Base-by-base conservation (phyloP, 2,888 invertebrate species). In the Lobophora halterata region DNA sequence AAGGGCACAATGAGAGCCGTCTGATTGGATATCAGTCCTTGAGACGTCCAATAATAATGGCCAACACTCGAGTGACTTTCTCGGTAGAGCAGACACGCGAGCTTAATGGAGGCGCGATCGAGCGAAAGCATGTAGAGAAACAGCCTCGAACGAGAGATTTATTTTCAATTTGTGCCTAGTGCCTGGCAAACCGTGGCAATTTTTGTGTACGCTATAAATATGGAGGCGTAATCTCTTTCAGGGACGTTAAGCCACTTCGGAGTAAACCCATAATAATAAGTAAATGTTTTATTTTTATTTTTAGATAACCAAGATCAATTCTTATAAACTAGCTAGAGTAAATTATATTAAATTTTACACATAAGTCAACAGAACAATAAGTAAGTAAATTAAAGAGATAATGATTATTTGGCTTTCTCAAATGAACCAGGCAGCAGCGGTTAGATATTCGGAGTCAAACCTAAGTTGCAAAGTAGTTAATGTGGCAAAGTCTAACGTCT, bases 11-110 rank as follows among this genome's bases (percentile, higher is more conserved):
- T 33, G 40, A 49, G 46, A 34, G 49, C 28, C 43, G 35, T 39
- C 47, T 55, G 49, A 60, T 58, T 55, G 49, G 43, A 38, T 52
- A 53, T 46, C 47, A 46, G 48, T 49, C 50, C 51, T 59, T 52
- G 52, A 52, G 55, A 54, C 41, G 34, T 45, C 50, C 42, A 45
- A 52, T 49, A 55, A n/a, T 45, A 50, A 46, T 44, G 41, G 40
- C 35, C 39, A 49, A 46, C 61, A 52, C 46, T 29, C 43, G 41
- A 41, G 29, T 39, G 51, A 51, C 31, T 53, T 53, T 58, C 47
- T 51, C 52, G 55, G 36, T 48, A 52, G 38, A 56, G 48, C 35
- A 49, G 34, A 40, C 40, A 42, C 37, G 41, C 26, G 35, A 20
- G 36, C 27, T 35, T 38, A 34, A 33, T 34, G 26, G 38, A 18